phyloP scores from a whole-genome alignment of 2,113 vertebrate genomes.

The Aythya baeri region DNA sequence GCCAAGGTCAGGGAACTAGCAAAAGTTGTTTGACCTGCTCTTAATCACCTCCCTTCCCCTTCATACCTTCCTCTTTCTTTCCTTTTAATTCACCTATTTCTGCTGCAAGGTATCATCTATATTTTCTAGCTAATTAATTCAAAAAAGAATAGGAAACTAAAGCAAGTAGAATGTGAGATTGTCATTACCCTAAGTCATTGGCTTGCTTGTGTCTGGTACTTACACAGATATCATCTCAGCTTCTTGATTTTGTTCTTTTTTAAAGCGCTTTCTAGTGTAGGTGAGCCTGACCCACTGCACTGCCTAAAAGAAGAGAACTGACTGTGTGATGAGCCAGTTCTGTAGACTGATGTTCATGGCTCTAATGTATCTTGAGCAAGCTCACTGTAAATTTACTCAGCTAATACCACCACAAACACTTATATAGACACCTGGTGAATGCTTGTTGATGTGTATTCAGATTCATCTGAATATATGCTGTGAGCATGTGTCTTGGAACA shows the following conservation, averaged over 20 bases:
- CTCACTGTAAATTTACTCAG: background rate
- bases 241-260: background rate
- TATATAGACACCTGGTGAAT: background rate
- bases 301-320: background rate
- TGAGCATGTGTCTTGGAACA: background rate
- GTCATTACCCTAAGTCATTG: fast-evolving
- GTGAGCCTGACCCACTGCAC: background rate
- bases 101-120: background rate
- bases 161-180: background rate
- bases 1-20: background rate
- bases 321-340: background rate
- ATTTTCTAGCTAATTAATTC: background rate
- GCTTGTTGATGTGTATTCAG: background rate
- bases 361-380: background rate
- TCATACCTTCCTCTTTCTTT: background rate
- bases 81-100: background rate
- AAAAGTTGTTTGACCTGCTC: background rate
- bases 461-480: fast-evolving
- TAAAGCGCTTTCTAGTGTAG: background rate
- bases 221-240: background rate
- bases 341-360: background rate
- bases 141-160: background rate
- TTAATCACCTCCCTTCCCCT: background rate
- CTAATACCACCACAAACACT: background rate
- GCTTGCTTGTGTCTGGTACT: background rate